phyloP scores from a whole-genome alignment of 2,888 invertebrate species.

The Epistrophella euchroma region DNA sequence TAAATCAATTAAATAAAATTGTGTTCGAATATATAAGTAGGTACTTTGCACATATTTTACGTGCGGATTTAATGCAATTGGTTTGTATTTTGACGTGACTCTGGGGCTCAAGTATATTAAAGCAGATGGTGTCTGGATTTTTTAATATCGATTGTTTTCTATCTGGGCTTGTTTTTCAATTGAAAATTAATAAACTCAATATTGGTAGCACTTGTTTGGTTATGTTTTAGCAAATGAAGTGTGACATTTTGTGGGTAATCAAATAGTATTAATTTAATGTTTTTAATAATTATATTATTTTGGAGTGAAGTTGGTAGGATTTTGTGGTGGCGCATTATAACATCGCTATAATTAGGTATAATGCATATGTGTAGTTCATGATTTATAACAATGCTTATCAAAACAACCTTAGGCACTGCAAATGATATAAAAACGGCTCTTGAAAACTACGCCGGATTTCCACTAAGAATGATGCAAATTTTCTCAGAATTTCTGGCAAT shows the following conservation, averaged over 20 bases:
- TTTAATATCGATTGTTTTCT: background rate
- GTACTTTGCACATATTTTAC: background rate
- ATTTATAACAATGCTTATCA: too few species aligned
- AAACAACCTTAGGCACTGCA: too few species aligned
- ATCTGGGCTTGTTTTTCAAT: background rate
- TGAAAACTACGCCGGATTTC: too few species aligned
- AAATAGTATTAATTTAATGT: slow-evolving; percentile 31
- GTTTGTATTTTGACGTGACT: slow-evolving; percentile 37
- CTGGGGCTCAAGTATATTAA: slow-evolving; percentile 5
- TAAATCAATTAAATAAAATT: slow-evolving; percentile 40
- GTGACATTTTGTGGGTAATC: slow-evolving; percentile 25
- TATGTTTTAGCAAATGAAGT: slow-evolving; percentile 36
- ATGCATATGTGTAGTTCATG: too few species aligned
- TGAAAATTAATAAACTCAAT: slow-evolving; percentile 34
- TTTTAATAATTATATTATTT: slow-evolving; percentile 3
- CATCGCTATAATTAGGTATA: background rate
- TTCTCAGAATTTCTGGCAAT: too few species aligned
- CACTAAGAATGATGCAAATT: too few species aligned
- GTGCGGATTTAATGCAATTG: slow-evolving; percentile 36
- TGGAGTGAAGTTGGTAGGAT: background rate
- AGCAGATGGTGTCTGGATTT: slow-evolving; percentile 13
- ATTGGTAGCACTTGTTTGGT: slow-evolving; percentile 27
- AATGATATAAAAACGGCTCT: too few species aligned
- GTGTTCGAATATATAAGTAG: background rate
- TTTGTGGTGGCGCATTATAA: background rate